Evolutionary conservation across 2,888 invertebrate species (phyloP).

Genomic region (Drosophila infuscata): DNA sequence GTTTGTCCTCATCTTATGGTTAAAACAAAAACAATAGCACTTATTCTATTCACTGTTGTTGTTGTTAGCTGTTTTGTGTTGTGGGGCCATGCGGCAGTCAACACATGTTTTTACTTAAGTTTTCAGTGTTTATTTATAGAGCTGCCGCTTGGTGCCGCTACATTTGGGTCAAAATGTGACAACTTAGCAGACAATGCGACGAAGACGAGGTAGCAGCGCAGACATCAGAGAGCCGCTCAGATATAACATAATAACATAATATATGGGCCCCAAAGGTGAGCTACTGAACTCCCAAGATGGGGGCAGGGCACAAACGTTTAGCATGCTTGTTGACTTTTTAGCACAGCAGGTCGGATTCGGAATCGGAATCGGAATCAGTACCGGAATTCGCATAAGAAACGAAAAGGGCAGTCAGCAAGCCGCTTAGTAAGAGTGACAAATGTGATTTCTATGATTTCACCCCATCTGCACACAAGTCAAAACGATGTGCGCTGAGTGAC

Average conservation of each 20-base stretch:
- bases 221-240: conserved; percentile 21
- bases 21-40: conserved; percentile 34
- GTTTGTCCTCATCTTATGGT: conserved; percentile 20
- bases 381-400: conserved; percentile 23
- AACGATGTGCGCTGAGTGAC: conserved; percentile 26
- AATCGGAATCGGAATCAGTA: conserved; percentile 17
- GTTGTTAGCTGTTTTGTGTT: conserved; percentile 22
- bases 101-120: conserved; percentile 75
- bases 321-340: conserved; percentile 63
- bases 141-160: conserved; percentile 45
- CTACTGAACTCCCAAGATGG: conserved; percentile 58
- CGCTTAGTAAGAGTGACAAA: conserved; percentile 59
- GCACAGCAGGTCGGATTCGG: conserved; percentile 58
- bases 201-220: not conserved
- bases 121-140: conserved; percentile 65
- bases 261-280: conserved; percentile 42
- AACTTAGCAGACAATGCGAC: conserved; percentile 19
- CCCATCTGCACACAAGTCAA: not conserved
- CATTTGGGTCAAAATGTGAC: conserved; percentile 73
- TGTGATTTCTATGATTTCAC: conserved; percentile 72
- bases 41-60: conserved; percentile 47
- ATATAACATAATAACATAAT: conserved; percentile 1
- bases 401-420: conserved; percentile 77
- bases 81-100: conserved; percentile 47
- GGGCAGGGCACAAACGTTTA: conserved; percentile 54